phyloP scores from a whole-genome alignment of 2,888 invertebrate genomes.

The Steinernema carpocapsae region DNA sequence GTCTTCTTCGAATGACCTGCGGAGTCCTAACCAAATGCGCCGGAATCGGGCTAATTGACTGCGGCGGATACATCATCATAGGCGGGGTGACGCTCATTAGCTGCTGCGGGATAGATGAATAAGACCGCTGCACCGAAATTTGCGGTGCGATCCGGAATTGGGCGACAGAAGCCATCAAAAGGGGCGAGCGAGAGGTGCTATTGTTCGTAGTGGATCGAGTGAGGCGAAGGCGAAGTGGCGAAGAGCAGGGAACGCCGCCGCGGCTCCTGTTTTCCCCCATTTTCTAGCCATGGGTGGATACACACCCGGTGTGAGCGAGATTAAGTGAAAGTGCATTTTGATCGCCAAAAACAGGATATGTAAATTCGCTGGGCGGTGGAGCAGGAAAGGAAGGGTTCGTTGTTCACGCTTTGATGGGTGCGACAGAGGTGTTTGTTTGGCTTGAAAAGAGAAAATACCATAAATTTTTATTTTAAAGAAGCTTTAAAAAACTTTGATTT shows the following conservation, averaged over 20 bases:
- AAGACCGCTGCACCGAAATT: neutral
- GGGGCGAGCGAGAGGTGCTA: neutral
- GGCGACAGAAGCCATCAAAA: conserved; percentile 22
- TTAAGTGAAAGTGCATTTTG: conserved; percentile 7
- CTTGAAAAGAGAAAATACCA: no score
- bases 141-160: conserved; percentile 25
- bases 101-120: neutral
- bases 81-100: neutral
- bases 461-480: no score
- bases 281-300: no score
- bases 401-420: no score
- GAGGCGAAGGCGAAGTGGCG: neutral
- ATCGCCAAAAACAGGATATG: conserved; percentile 31
- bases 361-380: neutral
- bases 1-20: conserved; percentile 41
- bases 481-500: no score
- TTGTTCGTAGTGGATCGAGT: neutral
- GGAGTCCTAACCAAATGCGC: neutral
- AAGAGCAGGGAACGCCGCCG: no score
- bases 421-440: no score
- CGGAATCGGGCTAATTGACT: conserved; percentile 6
- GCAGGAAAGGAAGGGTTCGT: no score
- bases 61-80: neutral
- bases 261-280: no score
- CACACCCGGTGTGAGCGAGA: neutral